Evolutionary conservation across 2,113 vertebrate genomes (phyloP).

Genomic region (Podocnemis expansa): DNA sequence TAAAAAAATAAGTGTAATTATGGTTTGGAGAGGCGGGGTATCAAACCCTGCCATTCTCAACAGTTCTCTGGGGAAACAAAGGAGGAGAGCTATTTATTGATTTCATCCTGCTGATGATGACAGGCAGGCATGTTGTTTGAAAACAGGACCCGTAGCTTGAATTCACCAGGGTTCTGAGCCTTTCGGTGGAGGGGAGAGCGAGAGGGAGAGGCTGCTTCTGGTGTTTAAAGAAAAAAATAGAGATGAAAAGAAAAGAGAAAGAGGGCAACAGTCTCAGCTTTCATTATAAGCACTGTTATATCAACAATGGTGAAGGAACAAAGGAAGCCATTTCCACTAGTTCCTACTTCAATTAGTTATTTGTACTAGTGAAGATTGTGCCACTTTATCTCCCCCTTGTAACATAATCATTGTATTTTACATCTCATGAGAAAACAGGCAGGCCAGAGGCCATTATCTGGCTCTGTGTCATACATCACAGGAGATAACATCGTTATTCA

Average conservation of each 20-base stretch:
- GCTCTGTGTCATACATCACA: constrained; percentile 78
- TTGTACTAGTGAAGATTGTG: constrained; percentile 75
- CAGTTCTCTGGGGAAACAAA: constrained; percentile 63
- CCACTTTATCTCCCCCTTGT: constrained; percentile 72
- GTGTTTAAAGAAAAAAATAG: constrained; percentile 26
- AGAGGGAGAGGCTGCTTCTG: constrained; percentile 11
- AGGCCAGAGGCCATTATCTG: constrained; percentile 77
- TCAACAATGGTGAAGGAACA: constrained; percentile 74
- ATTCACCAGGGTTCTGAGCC: constrained; percentile 37
- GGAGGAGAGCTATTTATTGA: constrained; percentile 61
- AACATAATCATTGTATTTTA: constrained; percentile 79
- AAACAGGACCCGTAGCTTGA: constrained; percentile 49
- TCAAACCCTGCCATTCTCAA: constrained; percentile 50
- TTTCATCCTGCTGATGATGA: constrained; percentile 45
- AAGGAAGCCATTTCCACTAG: constrained; percentile 74
- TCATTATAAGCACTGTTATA: constrained; percentile 69
- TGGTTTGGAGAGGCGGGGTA: constrained; percentile 37
- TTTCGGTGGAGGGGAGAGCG: background rate
- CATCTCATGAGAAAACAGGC: constrained; percentile 75
- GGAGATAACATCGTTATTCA: constrained; percentile 79
- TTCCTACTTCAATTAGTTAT: constrained; percentile 79
- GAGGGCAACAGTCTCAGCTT: constrained; percentile 66
- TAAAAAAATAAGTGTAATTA: constrained; percentile 53
- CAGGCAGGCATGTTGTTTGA: constrained; percentile 31
- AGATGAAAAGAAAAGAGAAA: background rate